A percentile compares a stretch with the other conserved stretches of the same genome.
Conservation (phyloP, 1,140 invertebrate species). For the Bombus picipes region DNA sequence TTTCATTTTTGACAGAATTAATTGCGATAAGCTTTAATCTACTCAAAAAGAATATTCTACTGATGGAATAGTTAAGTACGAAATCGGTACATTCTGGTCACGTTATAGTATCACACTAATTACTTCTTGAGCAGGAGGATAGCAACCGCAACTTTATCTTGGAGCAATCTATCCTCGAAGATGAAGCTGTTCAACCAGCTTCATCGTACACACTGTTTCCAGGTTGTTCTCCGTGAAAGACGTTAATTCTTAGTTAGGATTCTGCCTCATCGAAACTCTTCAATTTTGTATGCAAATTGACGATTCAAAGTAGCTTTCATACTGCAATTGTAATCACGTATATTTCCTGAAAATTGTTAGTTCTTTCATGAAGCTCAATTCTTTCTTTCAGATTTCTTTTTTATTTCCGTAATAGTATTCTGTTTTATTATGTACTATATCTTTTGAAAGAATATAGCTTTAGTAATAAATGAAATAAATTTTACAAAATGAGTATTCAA, state of each 20-base stretch:
- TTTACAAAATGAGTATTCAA: not conserved
- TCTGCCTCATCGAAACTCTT: conserved; percentile 1
- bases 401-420: no score
- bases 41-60: not conserved
- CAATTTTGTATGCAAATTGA: conserved; percentile 28
- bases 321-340: not conserved
- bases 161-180: conserved; percentile 19
- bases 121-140: not conserved
- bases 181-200: conserved; percentile 32
- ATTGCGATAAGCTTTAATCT: no score
- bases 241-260: conserved; percentile 15
- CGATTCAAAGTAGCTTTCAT: not conserved
- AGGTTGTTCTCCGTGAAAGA: conserved; percentile 8
- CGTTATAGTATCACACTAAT: conserved; percentile 22
- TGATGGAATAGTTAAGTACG: not conserved
- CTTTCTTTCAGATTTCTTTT: not conserved
- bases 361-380: no score
- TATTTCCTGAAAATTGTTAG: not conserved
- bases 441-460: not conserved
- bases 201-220: not conserved
- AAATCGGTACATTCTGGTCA: conserved; percentile 1
- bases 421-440: not conserved
- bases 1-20: not conserved
- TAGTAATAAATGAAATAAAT: not conserved
- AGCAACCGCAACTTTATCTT: conserved; percentile 36